Evolutionary conservation across 1,140 invertebrate species (phyloP).

Genomic region (Mycetomoellerius zeteki): DNA sequence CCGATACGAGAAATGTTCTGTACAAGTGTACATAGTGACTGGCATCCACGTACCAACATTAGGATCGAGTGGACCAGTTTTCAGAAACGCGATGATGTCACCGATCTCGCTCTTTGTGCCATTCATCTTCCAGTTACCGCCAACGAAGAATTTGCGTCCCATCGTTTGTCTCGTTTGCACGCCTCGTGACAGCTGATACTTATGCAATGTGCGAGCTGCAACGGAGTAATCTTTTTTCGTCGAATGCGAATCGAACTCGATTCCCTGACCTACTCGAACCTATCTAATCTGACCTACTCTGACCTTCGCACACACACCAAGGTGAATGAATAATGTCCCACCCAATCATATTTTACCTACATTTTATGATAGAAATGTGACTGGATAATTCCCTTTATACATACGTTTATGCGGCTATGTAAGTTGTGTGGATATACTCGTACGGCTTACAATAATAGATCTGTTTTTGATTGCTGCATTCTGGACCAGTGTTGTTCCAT

Average conservation of each 20-base stretch:
- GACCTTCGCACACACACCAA: constrained; percentile 23
- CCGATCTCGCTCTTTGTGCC: constrained; percentile 92
- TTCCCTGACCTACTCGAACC: not conserved
- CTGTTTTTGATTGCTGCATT: too few relatives aligned
- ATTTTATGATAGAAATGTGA: too few relatives aligned
- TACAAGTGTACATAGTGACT: not conserved
- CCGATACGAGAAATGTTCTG: not conserved
- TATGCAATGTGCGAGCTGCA: not conserved
- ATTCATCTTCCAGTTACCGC: constrained; percentile 99
- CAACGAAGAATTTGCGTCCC: constrained; percentile 98
- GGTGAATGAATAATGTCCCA: constrained; percentile 32
- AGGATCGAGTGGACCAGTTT: constrained; percentile 91
- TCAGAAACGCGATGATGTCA: constrained; percentile 94
- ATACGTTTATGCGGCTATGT: too few relatives aligned
- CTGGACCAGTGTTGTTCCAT: too few relatives aligned
- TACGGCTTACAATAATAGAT: too few relatives aligned
- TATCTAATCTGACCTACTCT: not conserved
- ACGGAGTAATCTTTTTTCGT: constrained; percentile 72
- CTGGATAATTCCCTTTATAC: too few relatives aligned
- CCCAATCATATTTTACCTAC: too few relatives aligned
- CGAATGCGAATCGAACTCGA: constrained; percentile 35
- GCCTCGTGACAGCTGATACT: not conserved
- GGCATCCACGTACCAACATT: constrained; percentile 91
- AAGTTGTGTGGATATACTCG: too few relatives aligned
- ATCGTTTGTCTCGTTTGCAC: constrained; percentile 82